Conservation (phyloP, 2,888 invertebrate genomes). For the Amphiduros pacificus region DNA sequence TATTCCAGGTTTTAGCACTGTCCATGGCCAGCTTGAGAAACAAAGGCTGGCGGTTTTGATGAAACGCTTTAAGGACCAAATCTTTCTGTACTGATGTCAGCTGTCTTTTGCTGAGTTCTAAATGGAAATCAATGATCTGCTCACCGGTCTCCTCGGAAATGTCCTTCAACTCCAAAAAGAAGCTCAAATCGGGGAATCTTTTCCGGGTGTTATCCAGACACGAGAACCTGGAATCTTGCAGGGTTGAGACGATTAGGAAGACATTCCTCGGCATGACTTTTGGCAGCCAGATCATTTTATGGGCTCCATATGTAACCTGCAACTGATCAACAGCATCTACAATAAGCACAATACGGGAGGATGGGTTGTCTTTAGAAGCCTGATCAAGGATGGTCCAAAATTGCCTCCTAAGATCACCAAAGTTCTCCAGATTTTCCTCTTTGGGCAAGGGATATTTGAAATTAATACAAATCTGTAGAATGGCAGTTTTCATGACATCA, state of each 20-base stretch:
- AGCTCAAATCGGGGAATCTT: background rate
- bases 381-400: slow-evolving; percentile 13
- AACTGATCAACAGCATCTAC: slow-evolving; percentile 34
- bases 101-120: slow-evolving; percentile 10
- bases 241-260: slow-evolving; percentile 26
- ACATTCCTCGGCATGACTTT: slow-evolving; percentile 24
- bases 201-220: slow-evolving; percentile 16
- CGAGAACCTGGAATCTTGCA: slow-evolving; percentile 10
- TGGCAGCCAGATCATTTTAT: slow-evolving; percentile 30
- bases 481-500: slow-evolving; percentile 29
- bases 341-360: slow-evolving; percentile 23
- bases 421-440: slow-evolving; percentile 10
- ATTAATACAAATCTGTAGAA: slow-evolving; percentile 29
- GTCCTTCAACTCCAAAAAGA: slow-evolving; percentile 21
- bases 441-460: slow-evolving; percentile 4
- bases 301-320: slow-evolving; percentile 17
- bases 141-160: slow-evolving; percentile 20
- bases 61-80: slow-evolving; percentile 23
- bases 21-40: slow-evolving; percentile 36
- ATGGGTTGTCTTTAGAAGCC: background rate
- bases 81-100: slow-evolving; percentile 23
- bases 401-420: slow-evolving; percentile 17
- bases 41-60: slow-evolving; percentile 26
- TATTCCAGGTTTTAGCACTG: slow-evolving; percentile 28
- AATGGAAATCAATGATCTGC: slow-evolving; percentile 21